Percentiles rank a stretch among this genome's conserved stretches.
phyloP scores from a whole-genome alignment of 23 tunicate species.

The Aplidium turbinatum region DNA sequence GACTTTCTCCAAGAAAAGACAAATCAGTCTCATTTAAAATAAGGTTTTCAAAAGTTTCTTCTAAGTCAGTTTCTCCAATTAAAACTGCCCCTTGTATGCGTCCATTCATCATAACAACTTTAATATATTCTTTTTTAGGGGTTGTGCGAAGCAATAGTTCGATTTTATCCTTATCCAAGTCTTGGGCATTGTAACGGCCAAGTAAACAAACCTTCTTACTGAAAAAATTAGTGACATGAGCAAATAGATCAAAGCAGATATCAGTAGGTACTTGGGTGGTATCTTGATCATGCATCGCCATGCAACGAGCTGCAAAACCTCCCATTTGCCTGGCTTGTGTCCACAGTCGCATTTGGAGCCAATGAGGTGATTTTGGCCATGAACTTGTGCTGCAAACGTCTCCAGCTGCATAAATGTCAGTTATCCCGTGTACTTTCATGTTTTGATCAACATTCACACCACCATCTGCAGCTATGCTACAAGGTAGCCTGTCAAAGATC shows the following conservation, averaged over 20 bases:
- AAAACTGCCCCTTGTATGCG: slow-evolving; percentile 86
- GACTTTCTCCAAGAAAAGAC: slow-evolving; percentile 51
- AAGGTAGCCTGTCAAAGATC: slow-evolving; percentile 36
- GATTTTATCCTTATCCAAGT: slow-evolving; percentile 27
- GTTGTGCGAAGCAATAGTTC: slow-evolving; percentile 62
- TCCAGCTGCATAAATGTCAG: slow-evolving; percentile 82
- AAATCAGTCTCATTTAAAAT: slow-evolving; percentile 82
- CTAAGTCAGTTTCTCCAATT: slow-evolving; percentile 87
- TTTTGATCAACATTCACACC: slow-evolving; percentile 74
- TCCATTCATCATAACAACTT: slow-evolving; percentile 70
- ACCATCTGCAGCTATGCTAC: slow-evolving; percentile 37
- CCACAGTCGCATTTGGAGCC: slow-evolving; percentile 93
- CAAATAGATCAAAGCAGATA: slow-evolving; percentile 83
- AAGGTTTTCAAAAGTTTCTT: slow-evolving; percentile 94
- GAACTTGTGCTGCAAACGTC: slow-evolving; percentile 71
- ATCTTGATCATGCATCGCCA: slow-evolving; percentile 29
- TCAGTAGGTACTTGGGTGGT: slow-evolving; percentile 33
- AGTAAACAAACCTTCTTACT: slow-evolving; percentile 67
- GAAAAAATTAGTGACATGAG: slow-evolving; percentile 78
- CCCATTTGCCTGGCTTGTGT: slow-evolving; percentile 96
- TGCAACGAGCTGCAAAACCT: slow-evolving; percentile 76
- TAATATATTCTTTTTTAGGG: slow-evolving; percentile 61
- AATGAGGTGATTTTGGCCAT: slow-evolving; percentile 65
- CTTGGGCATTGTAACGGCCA: slow-evolving; percentile 74
- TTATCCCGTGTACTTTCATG: slow-evolving; percentile 64